phyloP scores from a whole-genome alignment of 2,113 vertebrate species.

The Kobus ellipsiprymnus region DNA sequence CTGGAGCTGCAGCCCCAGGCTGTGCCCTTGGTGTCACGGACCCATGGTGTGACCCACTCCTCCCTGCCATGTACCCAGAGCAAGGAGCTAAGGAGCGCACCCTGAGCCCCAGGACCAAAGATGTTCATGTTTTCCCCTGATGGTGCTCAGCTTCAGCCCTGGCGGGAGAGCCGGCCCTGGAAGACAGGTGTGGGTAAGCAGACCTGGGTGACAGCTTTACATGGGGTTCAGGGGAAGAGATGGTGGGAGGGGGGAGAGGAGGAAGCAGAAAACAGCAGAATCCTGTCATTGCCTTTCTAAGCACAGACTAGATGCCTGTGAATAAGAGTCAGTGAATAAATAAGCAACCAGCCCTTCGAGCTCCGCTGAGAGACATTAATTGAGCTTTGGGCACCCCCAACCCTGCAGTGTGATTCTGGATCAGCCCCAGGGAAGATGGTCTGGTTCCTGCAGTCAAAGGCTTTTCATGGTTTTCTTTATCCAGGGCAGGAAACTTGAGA shows the following conservation, averaged over 20 bases:
- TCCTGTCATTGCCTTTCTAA: not conserved
- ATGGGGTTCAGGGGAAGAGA: not conserved
- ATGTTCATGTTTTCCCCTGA: not conserved
- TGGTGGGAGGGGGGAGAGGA: fast-evolving
- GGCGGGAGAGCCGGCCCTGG: not conserved
- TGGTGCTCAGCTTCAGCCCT: not conserved
- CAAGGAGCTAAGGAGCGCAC: too few relatives aligned
- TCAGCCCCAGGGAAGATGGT: not conserved
- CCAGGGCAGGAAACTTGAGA: constrained; percentile 31
- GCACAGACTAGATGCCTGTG: too few relatives aligned
- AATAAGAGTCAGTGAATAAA: not conserved
- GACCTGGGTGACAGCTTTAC: not conserved
- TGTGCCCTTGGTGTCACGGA: not conserved
- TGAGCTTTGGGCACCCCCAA: not conserved
- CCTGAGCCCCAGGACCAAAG: not conserved
- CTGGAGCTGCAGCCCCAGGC: not conserved
- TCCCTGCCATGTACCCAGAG: not conserved
- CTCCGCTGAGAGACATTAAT: not conserved
- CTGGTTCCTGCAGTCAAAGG: not conserved
- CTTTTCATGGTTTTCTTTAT: constrained; percentile 15
- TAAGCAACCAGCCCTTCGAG: fast-evolving
- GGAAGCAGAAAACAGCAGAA: not conserved
- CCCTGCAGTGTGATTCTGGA: not conserved
- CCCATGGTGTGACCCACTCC: not conserved
- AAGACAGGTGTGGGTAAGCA: not conserved